phyloP scores from a whole-genome alignment of 1,140 invertebrate genomes.

The Diachasmimorpha longicaudata region DNA sequence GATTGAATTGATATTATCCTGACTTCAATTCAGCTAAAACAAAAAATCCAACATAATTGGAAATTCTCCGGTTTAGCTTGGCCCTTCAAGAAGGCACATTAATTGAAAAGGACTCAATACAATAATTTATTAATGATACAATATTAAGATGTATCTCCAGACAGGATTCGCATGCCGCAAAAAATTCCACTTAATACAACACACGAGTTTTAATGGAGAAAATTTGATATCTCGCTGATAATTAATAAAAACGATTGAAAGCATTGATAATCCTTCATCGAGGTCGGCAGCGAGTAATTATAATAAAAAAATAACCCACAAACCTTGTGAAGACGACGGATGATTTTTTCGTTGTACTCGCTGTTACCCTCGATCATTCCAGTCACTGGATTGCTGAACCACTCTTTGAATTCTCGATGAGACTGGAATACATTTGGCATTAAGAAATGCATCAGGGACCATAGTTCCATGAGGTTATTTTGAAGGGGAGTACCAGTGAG shows the following conservation, averaged over 20 bases:
- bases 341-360: slow-evolving; percentile 93
- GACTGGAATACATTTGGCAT: slow-evolving; percentile 99
- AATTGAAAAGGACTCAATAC: too few relatives aligned
- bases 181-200: slow-evolving; percentile 36
- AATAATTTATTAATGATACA: too few relatives aligned
- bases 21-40: too few relatives aligned
- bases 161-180: slow-evolving; percentile 53
- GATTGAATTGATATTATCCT: too few relatives aligned
- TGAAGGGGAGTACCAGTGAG: slow-evolving; percentile 98
- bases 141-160: slow-evolving; percentile 40
- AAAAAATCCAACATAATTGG: too few relatives aligned
- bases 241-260: slow-evolving; percentile 33
- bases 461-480: slow-evolving; percentile 99
- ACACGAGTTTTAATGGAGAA: slow-evolving; percentile 55
- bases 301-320: slow-evolving; percentile 45
- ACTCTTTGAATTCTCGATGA: slow-evolving; percentile 96
- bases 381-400: slow-evolving; percentile 98
- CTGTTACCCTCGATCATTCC: slow-evolving; percentile 98
- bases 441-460: slow-evolving; percentile 99
- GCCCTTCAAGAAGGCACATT: too few relatives aligned
- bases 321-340: slow-evolving; percentile 95
- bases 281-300: slow-evolving; percentile 46
- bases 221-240: slow-evolving; percentile 45
- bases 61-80: too few relatives aligned
- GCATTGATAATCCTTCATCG: slow-evolving; percentile 24